Percentiles rank a stretch among this genome's conserved stretches.
These are phyloP conservation scores for Dugesia japonica DNA, from an alignment of 2,888 invertebrate genomes.

Conservation along the genomic window DNA sequence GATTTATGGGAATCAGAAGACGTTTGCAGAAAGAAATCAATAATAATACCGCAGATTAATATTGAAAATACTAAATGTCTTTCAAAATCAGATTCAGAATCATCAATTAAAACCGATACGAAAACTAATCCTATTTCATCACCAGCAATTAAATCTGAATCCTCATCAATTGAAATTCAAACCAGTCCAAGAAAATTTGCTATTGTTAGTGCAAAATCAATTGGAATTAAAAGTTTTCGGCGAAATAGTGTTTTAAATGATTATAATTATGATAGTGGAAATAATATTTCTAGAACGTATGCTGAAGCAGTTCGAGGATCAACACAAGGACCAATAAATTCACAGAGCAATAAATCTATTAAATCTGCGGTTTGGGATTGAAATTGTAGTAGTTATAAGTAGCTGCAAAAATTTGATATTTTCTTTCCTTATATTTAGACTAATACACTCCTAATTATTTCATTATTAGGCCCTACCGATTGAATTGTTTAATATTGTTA, in stretches of 20 bases:
- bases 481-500: slow-evolving; percentile 16
- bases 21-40: not conserved
- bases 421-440: slow-evolving; percentile 26
- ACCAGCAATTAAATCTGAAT: not conserved
- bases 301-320: slow-evolving; percentile 25
- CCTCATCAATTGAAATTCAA: slow-evolving; percentile 23
- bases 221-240: slow-evolving; percentile 10
- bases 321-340: not conserved
- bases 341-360: slow-evolving; percentile 23
- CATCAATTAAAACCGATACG: not conserved
- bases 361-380: slow-evolving; percentile 11
- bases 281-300: slow-evolving; percentile 17
- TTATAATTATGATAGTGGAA: not conserved
- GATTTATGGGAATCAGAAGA: slow-evolving; percentile 24
- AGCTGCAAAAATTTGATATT: slow-evolving; percentile 23
- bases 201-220: slow-evolving; percentile 20
- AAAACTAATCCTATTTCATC: not conserved
- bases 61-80: not conserved
- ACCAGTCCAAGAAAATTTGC: slow-evolving; percentile 26
- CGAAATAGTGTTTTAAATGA: slow-evolving; percentile 3
- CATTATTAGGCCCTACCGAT: slow-evolving; percentile 25
- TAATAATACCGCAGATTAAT: not conserved
- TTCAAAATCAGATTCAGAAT: slow-evolving; percentile 22
- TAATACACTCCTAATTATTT: slow-evolving; percentile 29
- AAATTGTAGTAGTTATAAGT: slow-evolving; percentile 23